Evolutionary conservation across 2,797 vertebrate genomes (phyloP).

Genomic region (Molossus alvarezi): DNA sequence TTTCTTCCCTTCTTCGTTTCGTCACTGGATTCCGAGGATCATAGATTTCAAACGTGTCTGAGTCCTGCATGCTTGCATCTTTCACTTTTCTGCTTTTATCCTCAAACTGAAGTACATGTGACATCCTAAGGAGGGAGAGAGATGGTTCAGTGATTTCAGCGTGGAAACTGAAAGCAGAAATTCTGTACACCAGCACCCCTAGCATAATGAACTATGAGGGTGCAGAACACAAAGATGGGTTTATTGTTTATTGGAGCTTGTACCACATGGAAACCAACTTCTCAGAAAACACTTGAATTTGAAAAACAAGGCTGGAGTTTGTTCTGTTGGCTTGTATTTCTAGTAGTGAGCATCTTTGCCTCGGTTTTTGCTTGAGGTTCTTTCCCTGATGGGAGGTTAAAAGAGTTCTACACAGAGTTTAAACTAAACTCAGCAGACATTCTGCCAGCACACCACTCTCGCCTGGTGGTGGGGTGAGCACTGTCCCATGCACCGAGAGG

Average conservation of each 20-base stretch:
- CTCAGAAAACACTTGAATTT: conserved; percentile 65
- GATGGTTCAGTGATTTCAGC: conserved; percentile 61
- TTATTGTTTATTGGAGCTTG: conserved; percentile 53
- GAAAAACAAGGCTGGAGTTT: conserved; percentile 64
- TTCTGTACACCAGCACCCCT: neutral
- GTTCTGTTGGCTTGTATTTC: conserved; percentile 67
- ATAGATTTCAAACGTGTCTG: conserved; percentile 99
- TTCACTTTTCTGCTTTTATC: conserved; percentile 98
- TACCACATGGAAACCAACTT: conserved; percentile 36
- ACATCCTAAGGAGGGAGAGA: conserved; percentile 93
- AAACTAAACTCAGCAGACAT: conserved; percentile 15
- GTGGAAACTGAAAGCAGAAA: neutral
- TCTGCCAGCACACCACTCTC: neutral
- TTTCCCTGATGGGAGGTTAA: conserved; percentile 55
- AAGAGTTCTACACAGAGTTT: conserved; percentile 16
- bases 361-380: conserved; percentile 45
- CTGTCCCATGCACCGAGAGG: too few relatives aligned
- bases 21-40: conserved; percentile 99
- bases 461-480: too few relatives aligned
- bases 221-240: neutral
- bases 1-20: conserved; percentile 97
- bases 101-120: conserved; percentile 98
- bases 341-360: conserved; percentile 36
- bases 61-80: conserved; percentile 97
- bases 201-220: conserved; percentile 46